Conservation (phyloP, 2,113 vertebrate species). For the Daubentonia madagascariensis region DNA sequence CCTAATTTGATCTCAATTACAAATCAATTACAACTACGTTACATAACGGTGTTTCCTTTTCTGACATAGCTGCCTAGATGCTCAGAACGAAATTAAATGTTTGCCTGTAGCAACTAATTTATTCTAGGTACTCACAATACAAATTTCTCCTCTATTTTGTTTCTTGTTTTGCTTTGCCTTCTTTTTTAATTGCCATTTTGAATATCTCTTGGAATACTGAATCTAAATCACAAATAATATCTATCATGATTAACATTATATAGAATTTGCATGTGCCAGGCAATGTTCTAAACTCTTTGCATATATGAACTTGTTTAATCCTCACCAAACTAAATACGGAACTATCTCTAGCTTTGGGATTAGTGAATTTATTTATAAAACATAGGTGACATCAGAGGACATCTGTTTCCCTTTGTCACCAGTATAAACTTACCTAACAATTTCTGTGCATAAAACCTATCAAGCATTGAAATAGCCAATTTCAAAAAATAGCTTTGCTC, state of each 20-base stretch:
- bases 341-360: not conserved
- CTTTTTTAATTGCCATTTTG: not conserved
- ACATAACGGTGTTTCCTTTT: not conserved
- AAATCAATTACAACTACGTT: not conserved
- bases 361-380: conserved; percentile 51
- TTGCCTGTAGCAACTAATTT: not conserved
- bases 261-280: not conserved
- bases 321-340: conserved; percentile 2
- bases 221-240: not conserved
- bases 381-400: not conserved
- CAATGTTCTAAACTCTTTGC: not conserved
- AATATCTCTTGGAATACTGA: not conserved
- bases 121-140: not conserved
- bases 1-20: not conserved
- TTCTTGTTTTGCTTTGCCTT: not conserved
- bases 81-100: not conserved
- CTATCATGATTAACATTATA: not conserved
- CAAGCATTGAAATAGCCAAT: not conserved
- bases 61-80: not conserved
- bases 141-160: not conserved
- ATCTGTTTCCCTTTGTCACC: conserved; percentile 26
- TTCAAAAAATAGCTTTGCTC: not conserved
- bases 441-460: conserved; percentile 3
- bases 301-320: not conserved
- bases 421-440: conserved; percentile 9